Percentiles rank a stretch among this genome's conserved stretches.
Evolutionary conservation across 2,797 vertebrate species (phyloP).

Genomic region (Glyptemys insculpta): DNA sequence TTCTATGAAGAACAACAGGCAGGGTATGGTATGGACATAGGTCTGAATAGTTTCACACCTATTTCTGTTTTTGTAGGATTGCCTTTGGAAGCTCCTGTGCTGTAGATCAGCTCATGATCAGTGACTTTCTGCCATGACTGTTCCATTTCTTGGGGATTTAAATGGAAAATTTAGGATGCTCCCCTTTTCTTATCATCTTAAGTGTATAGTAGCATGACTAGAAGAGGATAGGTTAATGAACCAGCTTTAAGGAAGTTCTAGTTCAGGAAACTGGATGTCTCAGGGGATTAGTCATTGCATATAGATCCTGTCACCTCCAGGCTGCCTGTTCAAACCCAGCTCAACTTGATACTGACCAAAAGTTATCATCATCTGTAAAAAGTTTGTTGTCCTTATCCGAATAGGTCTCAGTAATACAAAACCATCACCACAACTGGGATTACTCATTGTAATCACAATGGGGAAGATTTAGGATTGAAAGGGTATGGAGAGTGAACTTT

Average conservation of each 20-base stretch:
- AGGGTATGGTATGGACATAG: neutral
- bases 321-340: neutral
- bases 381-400: neutral
- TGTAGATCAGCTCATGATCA: neutral
- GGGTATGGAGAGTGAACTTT: constrained; percentile 41
- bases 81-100: neutral
- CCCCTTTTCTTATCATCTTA: rapidly evolving
- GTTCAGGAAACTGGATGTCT: neutral
- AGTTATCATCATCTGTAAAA: constrained; percentile 30
- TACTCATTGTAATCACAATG: neutral
- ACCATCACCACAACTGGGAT: neutral
- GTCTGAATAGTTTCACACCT: neutral
- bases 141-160: neutral
- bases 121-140: neutral
- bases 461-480: constrained; percentile 27
- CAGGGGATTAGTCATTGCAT: constrained; percentile 25
- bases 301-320: constrained; percentile 24
- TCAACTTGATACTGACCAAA: constrained; percentile 27
- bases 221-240: constrained; percentile 21
- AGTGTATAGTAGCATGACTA: neutral
- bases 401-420: neutral
- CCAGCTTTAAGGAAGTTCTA: constrained; percentile 11
- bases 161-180: neutral
- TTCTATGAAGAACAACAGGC: neutral
- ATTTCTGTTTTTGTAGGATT: neutral